Conservation (phyloP, 2,113 vertebrate species). For the Bubalus kerabau region DNA sequence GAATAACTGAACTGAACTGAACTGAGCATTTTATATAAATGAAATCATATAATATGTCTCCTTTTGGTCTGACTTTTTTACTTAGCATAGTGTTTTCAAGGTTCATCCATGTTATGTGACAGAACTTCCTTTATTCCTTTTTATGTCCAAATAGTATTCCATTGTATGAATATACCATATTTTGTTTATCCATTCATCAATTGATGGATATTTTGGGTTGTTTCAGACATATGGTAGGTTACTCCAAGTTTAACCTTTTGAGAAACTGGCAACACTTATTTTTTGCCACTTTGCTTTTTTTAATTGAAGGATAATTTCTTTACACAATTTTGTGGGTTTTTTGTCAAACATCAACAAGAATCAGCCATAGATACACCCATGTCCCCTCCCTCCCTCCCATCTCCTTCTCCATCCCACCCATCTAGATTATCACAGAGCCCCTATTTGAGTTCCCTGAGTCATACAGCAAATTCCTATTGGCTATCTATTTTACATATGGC, state of each 20-base stretch:
- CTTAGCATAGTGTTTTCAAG: conserved; percentile 5
- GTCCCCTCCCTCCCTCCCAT: not conserved
- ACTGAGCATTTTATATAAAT: not conserved
- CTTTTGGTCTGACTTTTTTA: not conserved
- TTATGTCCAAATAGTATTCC: not conserved
- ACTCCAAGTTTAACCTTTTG: not conserved
- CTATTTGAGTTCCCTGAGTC: not conserved
- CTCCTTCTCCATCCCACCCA: not conserved
- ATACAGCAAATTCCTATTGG: not conserved
- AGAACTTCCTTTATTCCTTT: not conserved
- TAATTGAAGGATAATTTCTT: not conserved
- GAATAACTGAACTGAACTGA: not conserved
- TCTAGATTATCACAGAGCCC: not conserved
- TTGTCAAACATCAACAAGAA: not conserved
- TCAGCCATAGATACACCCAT: not conserved
- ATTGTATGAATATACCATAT: not conserved
- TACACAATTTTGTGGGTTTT: not conserved
- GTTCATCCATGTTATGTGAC: not conserved
- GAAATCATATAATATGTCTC: not conserved
- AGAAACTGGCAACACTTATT: not conserved
- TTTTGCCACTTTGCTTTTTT: not conserved
- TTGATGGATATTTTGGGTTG: not conserved
- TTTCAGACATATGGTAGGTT: not conserved
- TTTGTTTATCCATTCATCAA: not conserved
- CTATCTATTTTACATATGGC: not conserved